Evolutionary conservation across 2,113 vertebrate genomes (phyloP), one percentile per base, ranked within the genome.

Genomic region (Dipodomys ordii): DNA sequence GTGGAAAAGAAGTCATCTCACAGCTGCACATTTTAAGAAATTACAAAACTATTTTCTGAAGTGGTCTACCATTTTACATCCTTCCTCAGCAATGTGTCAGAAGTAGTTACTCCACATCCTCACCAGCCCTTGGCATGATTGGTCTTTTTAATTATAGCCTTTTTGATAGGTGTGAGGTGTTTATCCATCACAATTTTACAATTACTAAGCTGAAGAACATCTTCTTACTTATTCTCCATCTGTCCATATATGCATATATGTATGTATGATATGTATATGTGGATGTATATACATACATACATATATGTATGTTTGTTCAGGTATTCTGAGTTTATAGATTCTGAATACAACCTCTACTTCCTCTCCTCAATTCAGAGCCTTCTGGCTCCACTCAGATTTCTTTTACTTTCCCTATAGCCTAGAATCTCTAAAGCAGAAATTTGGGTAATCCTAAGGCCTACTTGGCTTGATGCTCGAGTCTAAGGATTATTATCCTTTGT

Each of bases 251-350:
- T 44, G 10, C 64, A 23, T 46, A 71, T 44, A 32, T 69, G 28
- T 68, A 28, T 68, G 28, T 27, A 25, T 39, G 35, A 39, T 67
- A 25, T 67, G 25, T 30, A 16, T 68, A 27, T 68, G 67, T 68
- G 11, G 7, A 27, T 30, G 65, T 46, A 71, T 44, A 69, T 32
- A 25, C 7, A 25, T 67, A 25, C 28, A 9, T 27, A 25, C 27
- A 25, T 27, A 23, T 67, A 7, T 67, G 23, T 67, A 64, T 77
- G 1, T 80, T 78, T 91, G 20, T 90, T 90, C 15, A 92, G 44
- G 73, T 68, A 49, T 71, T 90, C 88, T 74, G 6, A 30, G 11
- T 79, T 94, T 79, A 87, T 46, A 83, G 39, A 90, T 74, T 94
- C 72, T 93, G 77, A 46, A 46, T 69, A 53, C 19, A 79, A 88